Evolutionary conservation across 2,113 vertebrate species (phyloP), one percentile per base, ranked within the genome.

Genomic region (Dipodomys ordii): DNA sequence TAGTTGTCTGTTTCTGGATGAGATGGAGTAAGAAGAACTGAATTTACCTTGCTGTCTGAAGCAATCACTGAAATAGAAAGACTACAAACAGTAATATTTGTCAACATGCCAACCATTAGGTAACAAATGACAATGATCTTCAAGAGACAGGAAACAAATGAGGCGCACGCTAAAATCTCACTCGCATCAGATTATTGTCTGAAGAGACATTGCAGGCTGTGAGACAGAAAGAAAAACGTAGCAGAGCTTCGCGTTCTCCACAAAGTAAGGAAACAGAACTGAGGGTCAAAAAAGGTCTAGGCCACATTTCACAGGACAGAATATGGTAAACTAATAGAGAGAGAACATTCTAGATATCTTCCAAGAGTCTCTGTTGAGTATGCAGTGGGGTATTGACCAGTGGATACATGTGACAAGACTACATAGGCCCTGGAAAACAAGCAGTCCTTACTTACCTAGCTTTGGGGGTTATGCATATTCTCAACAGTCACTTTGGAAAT

Each of bases 61-160:
- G 80, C 10, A 78, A 86, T 44, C 67, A 91, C 86, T 35, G 49
- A 28, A n/a, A 80, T 25, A 81, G 49, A 64, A 8, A 87, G 62
- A 49, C 76, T 32, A 73, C 32, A 83, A 87, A 46, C 77, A 77
- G 16, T 5, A 67, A 19, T 84, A 53, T 64, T 84, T 85, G 88
- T 2, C n/a, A n/a, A 85, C 82, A 93, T 81, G 20, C 11, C 35
- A n/a, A 49, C 25, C 68, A 83, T 53, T 65, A 71, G 19, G 28
- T 84, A 76, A 80, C 39, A 6, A 80, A 84, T 84, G 67, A 53
- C 15, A 44, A n/a, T 73, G n/a, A 76, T 60, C 35, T 35, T 12
- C 74, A 74, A 81, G 53, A 65, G 32, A 85, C n/a, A 28, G 44
- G n/a, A 64, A 81, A 88, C 71, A 62, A 93, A 67, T 39, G 57